These are phyloP conservation scores for Catocala sponsa DNA, from an alignment of 2,888 invertebrate species.

Conservation along the genomic window DNA sequence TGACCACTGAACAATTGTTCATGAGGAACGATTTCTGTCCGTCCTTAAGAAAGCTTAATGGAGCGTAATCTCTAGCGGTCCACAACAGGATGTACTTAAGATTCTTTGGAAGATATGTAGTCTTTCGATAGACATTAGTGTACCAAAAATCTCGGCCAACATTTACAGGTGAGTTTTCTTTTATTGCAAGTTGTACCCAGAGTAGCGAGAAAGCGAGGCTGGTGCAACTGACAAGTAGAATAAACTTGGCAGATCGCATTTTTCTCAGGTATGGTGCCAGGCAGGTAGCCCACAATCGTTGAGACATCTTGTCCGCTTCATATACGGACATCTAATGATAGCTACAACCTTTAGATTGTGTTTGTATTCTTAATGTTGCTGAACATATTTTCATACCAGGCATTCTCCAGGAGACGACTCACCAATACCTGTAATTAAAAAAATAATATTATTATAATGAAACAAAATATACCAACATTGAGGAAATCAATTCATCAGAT, in stretches of 20 bases:
- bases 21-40: slow-evolving; percentile 72
- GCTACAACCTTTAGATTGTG: slow-evolving; percentile 26
- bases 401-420: not conserved
- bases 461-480: no score
- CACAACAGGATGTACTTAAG: slow-evolving; percentile 76
- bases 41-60: slow-evolving; percentile 64
- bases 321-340: slow-evolving; percentile 44
- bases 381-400: no score
- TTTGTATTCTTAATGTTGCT: slow-evolving; percentile 24
- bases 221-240: slow-evolving; percentile 62
- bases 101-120: slow-evolving; percentile 59
- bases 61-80: slow-evolving; percentile 65
- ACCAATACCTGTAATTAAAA: slow-evolving; percentile 28
- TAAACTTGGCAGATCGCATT: slow-evolving; percentile 58
- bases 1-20: slow-evolving; percentile 70
- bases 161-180: slow-evolving; percentile 47
- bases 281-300: slow-evolving; percentile 35
- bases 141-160: slow-evolving; percentile 69
- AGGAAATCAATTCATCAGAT: no score
- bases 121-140: slow-evolving; percentile 69
- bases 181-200: slow-evolving; percentile 61
- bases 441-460: not conserved
- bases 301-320: slow-evolving; percentile 62
- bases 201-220: slow-evolving; percentile 62
- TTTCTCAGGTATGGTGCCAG: slow-evolving; percentile 51